Percentiles rank a stretch among this genome's conserved stretches.
phyloP scores from a whole-genome alignment of 2,113 vertebrate genomes.

The Spilogale gracilis region DNA sequence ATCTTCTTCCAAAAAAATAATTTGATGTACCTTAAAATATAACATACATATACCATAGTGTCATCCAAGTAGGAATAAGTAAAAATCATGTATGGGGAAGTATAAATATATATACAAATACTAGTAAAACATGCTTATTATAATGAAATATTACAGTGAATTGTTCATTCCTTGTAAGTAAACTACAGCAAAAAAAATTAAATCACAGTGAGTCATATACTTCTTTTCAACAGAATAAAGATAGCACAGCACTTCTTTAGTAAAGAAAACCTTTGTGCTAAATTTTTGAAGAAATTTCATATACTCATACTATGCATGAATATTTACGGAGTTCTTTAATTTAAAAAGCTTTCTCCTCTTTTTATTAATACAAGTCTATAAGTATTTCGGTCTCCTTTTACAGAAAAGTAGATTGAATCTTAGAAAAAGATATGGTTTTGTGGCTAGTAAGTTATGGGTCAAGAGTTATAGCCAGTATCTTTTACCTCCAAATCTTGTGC shows the following conservation, averaged over 20 bases:
- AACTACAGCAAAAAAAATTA: slow-evolving; percentile 28
- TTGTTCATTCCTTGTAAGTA: background rate
- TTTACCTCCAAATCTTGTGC: slow-evolving; percentile 3
- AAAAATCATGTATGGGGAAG: background rate
- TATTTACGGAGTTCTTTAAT: slow-evolving; percentile 61
- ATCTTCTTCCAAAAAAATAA: slow-evolving; percentile 27
- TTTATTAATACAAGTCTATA: slow-evolving; percentile 33
- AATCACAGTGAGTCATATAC: slow-evolving; percentile 34
- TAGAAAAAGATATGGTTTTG: background rate
- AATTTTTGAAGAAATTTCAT: slow-evolving; percentile 62
- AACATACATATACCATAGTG: background rate
- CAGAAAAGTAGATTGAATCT: slow-evolving; percentile 39
- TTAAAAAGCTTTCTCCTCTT: slow-evolving; percentile 29
- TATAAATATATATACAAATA: slow-evolving; percentile 19
- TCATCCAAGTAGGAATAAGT: slow-evolving; percentile 22
- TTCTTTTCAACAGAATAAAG: slow-evolving; percentile 44
- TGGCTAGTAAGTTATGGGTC: slow-evolving; percentile 26
- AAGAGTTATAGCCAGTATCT: background rate
- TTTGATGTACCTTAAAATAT: slow-evolving; percentile 42
- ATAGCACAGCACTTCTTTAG: slow-evolving; percentile 37
- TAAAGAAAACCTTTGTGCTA: slow-evolving; percentile 54
- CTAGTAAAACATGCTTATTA: background rate
- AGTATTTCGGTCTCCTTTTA: slow-evolving; percentile 52
- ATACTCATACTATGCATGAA: slow-evolving; percentile 31
- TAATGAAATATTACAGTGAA: slow-evolving; percentile 25